Base-by-base conservation (phyloP, 2,113 vertebrate species). In the Myrmecobius fasciatus region DNA sequence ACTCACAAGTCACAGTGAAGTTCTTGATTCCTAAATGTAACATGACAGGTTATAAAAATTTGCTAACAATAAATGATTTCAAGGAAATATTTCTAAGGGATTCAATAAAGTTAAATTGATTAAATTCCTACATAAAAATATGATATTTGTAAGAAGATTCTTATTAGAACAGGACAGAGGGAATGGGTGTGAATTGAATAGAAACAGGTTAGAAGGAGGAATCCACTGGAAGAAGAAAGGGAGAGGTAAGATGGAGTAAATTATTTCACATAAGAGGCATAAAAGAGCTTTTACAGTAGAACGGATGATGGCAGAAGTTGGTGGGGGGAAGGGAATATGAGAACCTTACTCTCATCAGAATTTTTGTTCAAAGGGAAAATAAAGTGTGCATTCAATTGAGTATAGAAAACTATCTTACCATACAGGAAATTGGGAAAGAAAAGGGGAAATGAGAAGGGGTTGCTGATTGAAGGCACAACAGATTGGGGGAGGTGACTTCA, bases 21-120 rank as follows among this genome's bases (percentile, higher is more conserved):
- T 53, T 95, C 28, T 95, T 53, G 51, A 0, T 93, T 95, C 94
- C 36, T 67, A 92, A 47, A 48, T 43, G 91, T 92, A 46, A 91
- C n/a, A 51, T 91, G 52, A 49, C 49, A 89, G 90, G 96, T 92
- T 56, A 91, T 31, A 90, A 3, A 28, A 36, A 92, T 48, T 93
- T 93, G 46, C 95, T 36, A 88, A 94, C 52, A 91, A 2, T 0
- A 89, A 94, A 96, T 92, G 51, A 88, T 25, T 94, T 92, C n/a
- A 91, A 48, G 49, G 26, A 9, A 54, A 93, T 93, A 53, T 60
- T 60, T 67, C 60, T 36, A 67, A 36, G 12, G 60, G 31, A 67
- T 67, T 67, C 11, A 17, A 36, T 67, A 17, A 67, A 12, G 4
- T 67, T 67, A 17, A 67, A 67, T 14, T 17, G 31, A 14, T 67